These are phyloP conservation scores for Meloe dianella DNA, from an alignment of 2,888 invertebrate species.

Conservation along the genomic window DNA sequence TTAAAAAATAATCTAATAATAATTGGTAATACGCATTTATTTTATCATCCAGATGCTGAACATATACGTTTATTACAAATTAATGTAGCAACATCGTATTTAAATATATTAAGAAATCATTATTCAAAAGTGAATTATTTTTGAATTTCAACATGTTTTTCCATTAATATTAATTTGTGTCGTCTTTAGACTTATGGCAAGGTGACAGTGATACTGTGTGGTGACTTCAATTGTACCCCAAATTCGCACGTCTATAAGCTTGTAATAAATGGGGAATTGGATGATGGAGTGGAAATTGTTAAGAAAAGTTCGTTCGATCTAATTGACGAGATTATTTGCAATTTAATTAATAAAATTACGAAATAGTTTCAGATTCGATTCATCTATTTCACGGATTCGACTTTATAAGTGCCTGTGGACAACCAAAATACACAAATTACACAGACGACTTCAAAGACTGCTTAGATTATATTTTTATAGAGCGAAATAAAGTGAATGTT, in stretches of 20 bases:
- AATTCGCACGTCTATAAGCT: slow-evolving; percentile 81
- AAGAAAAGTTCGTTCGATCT: slow-evolving; percentile 69
- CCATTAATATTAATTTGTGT: slow-evolving; percentile 7
- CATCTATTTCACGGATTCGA: slow-evolving; percentile 60
- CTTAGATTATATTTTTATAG: slow-evolving; percentile 89
- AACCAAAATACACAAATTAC: slow-evolving; percentile 83
- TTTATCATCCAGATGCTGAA: slow-evolving; percentile 86
- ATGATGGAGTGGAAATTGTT: slow-evolving; percentile 75
- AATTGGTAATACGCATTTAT: slow-evolving; percentile 83
- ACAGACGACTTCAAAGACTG: slow-evolving; percentile 83
- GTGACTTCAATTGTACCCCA: slow-evolving; percentile 92
- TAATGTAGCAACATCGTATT: slow-evolving; percentile 52
- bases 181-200: slow-evolving; percentile 48
- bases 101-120: slow-evolving; percentile 62
- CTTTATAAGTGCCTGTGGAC: slow-evolving; percentile 82
- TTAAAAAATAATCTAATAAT: slow-evolving; percentile 61
- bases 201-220: slow-evolving; percentile 79
- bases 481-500: slow-evolving; percentile 67
- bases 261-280: slow-evolving; percentile 72
- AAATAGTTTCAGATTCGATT: slow-evolving; percentile 65
- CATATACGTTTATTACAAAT: slow-evolving; percentile 81
- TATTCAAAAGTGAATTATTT: slow-evolving; percentile 5
- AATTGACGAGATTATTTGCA: background rate
- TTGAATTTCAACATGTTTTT: background rate
- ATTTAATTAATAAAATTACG: slow-evolving; percentile 16